A percentile compares a stretch with the other conserved stretches of the same genome.
phyloP scores from a whole-genome alignment of 2,888 invertebrate genomes.

The Xylota segnis region DNA sequence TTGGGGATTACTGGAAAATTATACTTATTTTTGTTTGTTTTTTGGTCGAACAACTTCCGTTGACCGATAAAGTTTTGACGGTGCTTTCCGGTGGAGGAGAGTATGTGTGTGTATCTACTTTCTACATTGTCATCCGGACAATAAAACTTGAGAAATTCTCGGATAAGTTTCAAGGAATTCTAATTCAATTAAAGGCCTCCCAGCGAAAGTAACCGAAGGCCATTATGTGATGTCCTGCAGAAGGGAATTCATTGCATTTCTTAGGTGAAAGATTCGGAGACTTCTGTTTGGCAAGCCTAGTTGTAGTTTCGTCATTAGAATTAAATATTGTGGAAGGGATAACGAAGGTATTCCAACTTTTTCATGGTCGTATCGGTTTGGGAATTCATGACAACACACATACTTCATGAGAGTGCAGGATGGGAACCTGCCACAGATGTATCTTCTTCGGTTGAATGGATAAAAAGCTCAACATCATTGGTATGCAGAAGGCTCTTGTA shows the following conservation, averaged over 20 bases:
- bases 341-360: too few species aligned
- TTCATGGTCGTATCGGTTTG: too few species aligned
- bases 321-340: neutral
- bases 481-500: too few species aligned
- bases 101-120: slow-evolving; percentile 18
- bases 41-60: slow-evolving; percentile 6
- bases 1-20: slow-evolving; percentile 30
- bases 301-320: neutral
- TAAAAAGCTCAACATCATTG: too few species aligned
- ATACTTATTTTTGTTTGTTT: slow-evolving; percentile 20
- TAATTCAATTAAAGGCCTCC: slow-evolving; percentile 14
- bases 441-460: too few species aligned
- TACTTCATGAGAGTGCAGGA: too few species aligned
- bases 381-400: too few species aligned
- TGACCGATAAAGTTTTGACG: slow-evolving; percentile 40
- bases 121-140: slow-evolving; percentile 35
- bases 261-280: neutral
- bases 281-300: neutral
- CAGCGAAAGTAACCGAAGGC: neutral
- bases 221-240: slow-evolving; percentile 21
- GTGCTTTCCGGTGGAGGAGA: slow-evolving; percentile 8
- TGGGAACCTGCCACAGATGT: too few species aligned
- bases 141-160: slow-evolving; percentile 36
- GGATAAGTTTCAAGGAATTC: slow-evolving; percentile 28
- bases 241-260: slow-evolving; percentile 19